Evolutionary conservation across 2,113 vertebrate species (phyloP).

Genomic region (Trematocara stigmaticum): DNA sequence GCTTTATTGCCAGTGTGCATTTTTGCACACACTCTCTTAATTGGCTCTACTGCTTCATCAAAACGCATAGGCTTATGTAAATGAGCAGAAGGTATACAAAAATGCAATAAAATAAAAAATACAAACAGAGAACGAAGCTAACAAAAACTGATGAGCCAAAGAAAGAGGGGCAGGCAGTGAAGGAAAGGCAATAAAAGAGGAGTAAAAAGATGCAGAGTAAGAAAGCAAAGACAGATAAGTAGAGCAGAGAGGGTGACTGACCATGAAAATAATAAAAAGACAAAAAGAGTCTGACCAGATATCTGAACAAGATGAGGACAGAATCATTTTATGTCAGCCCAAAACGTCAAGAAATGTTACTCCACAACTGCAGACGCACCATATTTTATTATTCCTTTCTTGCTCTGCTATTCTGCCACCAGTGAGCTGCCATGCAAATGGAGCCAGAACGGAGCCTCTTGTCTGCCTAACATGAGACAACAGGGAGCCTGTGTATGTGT

Average conservation of each 20-base stretch:
- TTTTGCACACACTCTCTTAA: background rate
- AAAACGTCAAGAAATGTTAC: background rate
- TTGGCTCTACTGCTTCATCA: background rate
- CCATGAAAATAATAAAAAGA: background rate
- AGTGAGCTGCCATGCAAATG: conserved; percentile 41
- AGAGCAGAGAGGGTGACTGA: background rate
- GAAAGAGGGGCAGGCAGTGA: background rate
- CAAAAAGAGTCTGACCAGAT: background rate
- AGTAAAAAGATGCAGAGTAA: background rate
- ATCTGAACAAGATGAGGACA: background rate
- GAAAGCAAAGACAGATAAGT: background rate
- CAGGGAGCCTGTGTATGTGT: conserved; percentile 24
- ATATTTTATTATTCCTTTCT: background rate
- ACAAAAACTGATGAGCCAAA: background rate
- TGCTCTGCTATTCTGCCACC: background rate
- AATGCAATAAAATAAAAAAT: background rate
- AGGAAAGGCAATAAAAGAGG: background rate
- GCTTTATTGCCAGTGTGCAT: background rate
- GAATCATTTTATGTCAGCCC: background rate
- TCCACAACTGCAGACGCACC: background rate
- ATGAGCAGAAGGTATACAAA: background rate
- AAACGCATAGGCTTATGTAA: background rate
- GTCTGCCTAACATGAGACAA: conserved; percentile 46
- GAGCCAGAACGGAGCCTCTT: conserved; percentile 20
- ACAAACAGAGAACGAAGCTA: background rate